Conservation (phyloP, 2,113 vertebrate genomes). For the Rhinopomastus cyanomelas region DNA sequence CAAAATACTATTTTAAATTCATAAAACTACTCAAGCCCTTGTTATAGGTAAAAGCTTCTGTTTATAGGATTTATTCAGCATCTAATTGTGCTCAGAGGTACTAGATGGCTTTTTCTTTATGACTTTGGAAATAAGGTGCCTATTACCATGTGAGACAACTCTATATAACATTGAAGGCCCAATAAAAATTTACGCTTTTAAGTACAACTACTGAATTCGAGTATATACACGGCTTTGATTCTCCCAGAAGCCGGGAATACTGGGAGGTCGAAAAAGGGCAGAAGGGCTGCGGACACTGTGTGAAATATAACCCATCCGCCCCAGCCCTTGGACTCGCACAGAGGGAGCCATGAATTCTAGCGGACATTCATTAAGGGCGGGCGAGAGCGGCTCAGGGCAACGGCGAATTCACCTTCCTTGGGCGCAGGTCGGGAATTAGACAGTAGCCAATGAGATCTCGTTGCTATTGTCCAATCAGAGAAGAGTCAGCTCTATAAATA, state of each 20-base stretch:
- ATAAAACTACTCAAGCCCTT: fast-evolving
- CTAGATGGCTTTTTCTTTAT: fast-evolving
- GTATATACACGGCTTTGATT: fast-evolving
- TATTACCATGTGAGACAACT: fast-evolving
- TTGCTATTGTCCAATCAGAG: background rate
- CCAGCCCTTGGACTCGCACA: fast-evolving
- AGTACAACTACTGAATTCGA: fast-evolving
- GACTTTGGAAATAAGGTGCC: fast-evolving
- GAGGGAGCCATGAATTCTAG: fast-evolving
- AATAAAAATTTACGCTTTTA: fast-evolving
- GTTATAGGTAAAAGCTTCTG: fast-evolving
- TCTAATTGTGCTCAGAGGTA: fast-evolving
- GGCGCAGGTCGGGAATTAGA: fast-evolving
- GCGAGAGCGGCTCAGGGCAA: fast-evolving
- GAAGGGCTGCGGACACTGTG: fast-evolving
- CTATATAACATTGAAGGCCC: fast-evolving
- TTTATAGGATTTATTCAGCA: fast-evolving
- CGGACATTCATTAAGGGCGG: fast-evolving
- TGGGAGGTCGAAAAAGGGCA: fast-evolving
- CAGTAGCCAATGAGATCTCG: background rate
- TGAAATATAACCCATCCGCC: fast-evolving
- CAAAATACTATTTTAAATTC: fast-evolving
- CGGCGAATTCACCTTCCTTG: fast-evolving
- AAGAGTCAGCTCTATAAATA: background rate
- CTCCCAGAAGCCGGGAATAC: fast-evolving